phyloP scores from a whole-genome alignment of 1,140 invertebrate species.

The Colletes latitarsis region DNA sequence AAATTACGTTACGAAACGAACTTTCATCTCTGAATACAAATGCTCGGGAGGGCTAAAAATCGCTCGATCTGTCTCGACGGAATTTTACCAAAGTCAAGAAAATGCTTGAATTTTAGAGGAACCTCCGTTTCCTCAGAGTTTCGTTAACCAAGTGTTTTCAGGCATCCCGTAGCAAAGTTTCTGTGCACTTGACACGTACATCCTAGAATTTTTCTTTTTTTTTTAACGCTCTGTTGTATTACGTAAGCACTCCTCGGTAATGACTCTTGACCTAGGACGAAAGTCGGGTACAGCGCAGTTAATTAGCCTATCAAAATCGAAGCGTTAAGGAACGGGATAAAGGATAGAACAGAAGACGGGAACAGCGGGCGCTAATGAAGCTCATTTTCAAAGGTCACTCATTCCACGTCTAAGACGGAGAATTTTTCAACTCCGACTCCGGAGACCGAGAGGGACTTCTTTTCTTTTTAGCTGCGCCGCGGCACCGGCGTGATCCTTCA shows the following conservation, averaged over 20 bases:
- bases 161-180: too few species aligned
- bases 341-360: constrained; percentile 12
- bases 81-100: too few species aligned
- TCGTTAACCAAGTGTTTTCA: too few species aligned
- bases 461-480: not conserved
- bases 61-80: too few species aligned
- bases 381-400: constrained; percentile 43
- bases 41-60: too few species aligned
- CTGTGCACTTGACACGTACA: too few species aligned
- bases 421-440: constrained; percentile 38
- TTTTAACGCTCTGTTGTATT: not conserved
- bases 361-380: constrained; percentile 48
- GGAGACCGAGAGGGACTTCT: constrained; percentile 22
- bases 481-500: constrained; percentile 30
- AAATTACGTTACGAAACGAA: too few species aligned
- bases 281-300: not conserved
- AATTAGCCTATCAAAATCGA: constrained; percentile 15
- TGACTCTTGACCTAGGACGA: not conserved
- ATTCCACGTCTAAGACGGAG: constrained; percentile 30
- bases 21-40: not conserved
- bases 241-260: not conserved
- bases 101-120: too few species aligned
- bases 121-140: too few species aligned
- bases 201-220: too few species aligned
- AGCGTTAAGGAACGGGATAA: constrained; percentile 43